Evolutionary conservation across 92 coral and sea anemone genomes (phyloP), one percentile per base, ranked within the genome.

Genomic region (Nematostella vectensis): DNA sequence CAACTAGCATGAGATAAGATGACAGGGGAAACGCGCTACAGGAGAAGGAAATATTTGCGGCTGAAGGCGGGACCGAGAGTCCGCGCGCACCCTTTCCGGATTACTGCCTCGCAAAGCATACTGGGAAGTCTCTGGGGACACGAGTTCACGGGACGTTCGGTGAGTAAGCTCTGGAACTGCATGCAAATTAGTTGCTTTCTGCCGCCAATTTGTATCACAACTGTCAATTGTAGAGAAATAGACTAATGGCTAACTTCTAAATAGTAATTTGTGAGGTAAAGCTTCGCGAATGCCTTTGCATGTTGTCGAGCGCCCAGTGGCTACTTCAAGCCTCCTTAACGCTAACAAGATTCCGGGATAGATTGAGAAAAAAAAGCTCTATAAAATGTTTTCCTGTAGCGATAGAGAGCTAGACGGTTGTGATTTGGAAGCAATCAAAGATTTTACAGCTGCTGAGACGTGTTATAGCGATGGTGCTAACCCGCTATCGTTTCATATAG

Each of bases 401-500:
- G 51, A 31, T 48, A 29, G n/a, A 26, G 57, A 65, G 53, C 75
- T 51, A 38, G 68, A 60, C 25, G 50, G 54, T 31, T 77, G 73
- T 19, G 60, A 80, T 58, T 72, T 85, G 42, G 81, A 80, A 58
- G 95, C 95, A 54, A 59, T 85, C 50, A 75, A 73, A 60, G 83
- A 80, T 63, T 85, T 85, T 63, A 67, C 88, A 20, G 95, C 95
- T 1, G 84, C 84, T 19, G 95, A 85, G 65, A 76, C 76, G 19
- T 85, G 95, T 39, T 80, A 57, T 69, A 75, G 66, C 42, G 95
- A 85, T 63, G 95, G 95, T 1, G 83, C 80, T 70, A 85, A 70
- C 72, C 95, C 95, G 23, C 66, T 85, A 20, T 85, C 95, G 56
- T 85, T 85, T 59, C 77, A 75, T 27, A 65, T 81, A 85, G 95